These are phyloP conservation scores for Trididemnum miniatum DNA, from an alignment of 23 tunicate genomes.

Conservation along the genomic window DNA sequence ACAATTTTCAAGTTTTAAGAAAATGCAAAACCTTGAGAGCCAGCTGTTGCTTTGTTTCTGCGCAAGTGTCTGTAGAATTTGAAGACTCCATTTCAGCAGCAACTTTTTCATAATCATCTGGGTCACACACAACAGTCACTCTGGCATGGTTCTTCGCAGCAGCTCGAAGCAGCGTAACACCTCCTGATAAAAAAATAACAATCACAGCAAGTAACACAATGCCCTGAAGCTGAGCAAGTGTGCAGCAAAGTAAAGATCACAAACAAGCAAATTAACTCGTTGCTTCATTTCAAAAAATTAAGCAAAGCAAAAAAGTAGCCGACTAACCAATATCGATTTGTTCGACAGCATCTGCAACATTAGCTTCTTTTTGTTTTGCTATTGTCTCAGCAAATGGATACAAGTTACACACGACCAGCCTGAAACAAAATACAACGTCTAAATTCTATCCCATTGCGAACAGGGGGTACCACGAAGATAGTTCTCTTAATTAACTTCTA, in stretches of 20 bases:
- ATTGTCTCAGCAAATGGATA: constrained; percentile 85
- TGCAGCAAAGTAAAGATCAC: too few species aligned
- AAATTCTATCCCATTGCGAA: too few species aligned
- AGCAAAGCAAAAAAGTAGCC: too few species aligned
- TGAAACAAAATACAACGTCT: constrained; percentile 22
- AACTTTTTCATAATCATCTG: constrained; percentile 78
- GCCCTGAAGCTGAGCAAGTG: too few species aligned
- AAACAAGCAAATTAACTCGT: too few species aligned
- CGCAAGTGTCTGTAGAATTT: constrained; percentile 14
- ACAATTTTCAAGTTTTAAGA: too few species aligned
- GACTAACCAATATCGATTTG: constrained; percentile 89
- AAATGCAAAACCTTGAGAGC: constrained; percentile 90
- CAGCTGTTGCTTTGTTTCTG: constrained; percentile 57
- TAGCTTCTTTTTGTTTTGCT: constrained; percentile 20
- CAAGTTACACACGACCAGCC: constrained; percentile 82
- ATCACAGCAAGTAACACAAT: too few species aligned
- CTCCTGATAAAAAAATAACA: too few species aligned
- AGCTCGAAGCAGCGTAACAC: constrained; percentile 86
- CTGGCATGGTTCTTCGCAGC: constrained; percentile 90
- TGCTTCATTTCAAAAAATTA: neutral
- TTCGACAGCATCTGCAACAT: constrained; percentile 72
- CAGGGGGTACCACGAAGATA: too few species aligned
- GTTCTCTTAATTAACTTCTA: too few species aligned
- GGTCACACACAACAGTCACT: constrained; percentile 89
- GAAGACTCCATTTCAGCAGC: constrained; percentile 71